These are phyloP conservation scores for Caenorhabditis briggsae DNA, from an alignment of 1,140 invertebrate species.

Conservation along the genomic window DNA sequence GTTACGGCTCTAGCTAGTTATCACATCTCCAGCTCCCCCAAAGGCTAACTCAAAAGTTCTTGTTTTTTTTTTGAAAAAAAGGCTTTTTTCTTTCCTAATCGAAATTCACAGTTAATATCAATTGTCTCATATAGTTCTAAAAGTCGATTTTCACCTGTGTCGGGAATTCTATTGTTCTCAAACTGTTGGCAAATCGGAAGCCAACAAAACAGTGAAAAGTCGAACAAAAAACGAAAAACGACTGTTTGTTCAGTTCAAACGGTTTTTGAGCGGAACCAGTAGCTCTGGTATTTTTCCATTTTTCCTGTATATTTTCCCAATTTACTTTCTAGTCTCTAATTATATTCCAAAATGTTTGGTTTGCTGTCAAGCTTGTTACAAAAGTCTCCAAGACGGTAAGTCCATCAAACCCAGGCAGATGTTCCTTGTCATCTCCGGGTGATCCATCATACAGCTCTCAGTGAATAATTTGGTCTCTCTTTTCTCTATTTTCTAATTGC, in stretches of 20 bases:
- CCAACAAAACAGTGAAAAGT: not conserved
- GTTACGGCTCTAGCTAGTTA: not conserved
- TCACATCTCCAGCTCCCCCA: slow-evolving; percentile 1
- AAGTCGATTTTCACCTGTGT: not conserved
- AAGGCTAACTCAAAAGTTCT: not conserved
- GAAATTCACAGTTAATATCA: too few species aligned
- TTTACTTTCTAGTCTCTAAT: too few species aligned
- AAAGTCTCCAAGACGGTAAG: slow-evolving; percentile 39
- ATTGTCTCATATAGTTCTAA: too few species aligned
- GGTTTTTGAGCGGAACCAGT: too few species aligned
- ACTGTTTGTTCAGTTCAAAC: slow-evolving; percentile 12
- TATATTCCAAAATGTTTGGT: not conserved
- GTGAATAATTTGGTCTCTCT: slow-evolving; percentile 9
- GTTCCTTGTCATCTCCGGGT: slow-evolving; percentile 12
- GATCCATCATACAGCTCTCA: not conserved
- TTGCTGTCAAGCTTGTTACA: slow-evolving; percentile 36
- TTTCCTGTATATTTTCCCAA: too few species aligned
- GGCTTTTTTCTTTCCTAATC: too few species aligned
- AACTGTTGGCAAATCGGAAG: not conserved
- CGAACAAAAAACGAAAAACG: slow-evolving; percentile 12
- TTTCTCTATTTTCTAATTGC: slow-evolving; percentile 27
- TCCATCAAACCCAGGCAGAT: slow-evolving; percentile 31
- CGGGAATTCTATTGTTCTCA: not conserved
- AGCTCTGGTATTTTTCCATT: too few species aligned
- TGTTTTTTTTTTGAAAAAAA: not conserved